Conservation (phyloP, 2,113 vertebrate species). For the Saccopteryx bilineata region DNA sequence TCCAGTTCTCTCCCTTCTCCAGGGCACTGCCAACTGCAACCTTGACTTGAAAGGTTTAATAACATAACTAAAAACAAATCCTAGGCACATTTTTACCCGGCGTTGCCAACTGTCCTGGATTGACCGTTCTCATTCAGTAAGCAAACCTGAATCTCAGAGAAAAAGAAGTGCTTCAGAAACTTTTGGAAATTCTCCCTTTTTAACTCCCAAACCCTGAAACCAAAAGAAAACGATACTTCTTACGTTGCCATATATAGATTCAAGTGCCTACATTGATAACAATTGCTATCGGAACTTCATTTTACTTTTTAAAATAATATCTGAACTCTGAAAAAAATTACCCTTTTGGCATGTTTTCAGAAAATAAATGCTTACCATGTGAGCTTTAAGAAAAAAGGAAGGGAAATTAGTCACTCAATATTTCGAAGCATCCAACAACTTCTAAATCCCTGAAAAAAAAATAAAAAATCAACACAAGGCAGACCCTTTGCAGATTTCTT, state of each 20-base stretch:
- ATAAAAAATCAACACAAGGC: conserved; percentile 70
- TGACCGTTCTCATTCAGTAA: conserved; percentile 56
- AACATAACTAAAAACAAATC: conserved; percentile 71
- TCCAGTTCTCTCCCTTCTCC: conserved; percentile 36
- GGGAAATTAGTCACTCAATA: conserved; percentile 84
- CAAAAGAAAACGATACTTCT: conserved; percentile 69
- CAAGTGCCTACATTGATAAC: conserved; percentile 73
- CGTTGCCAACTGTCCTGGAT: conserved; percentile 64
- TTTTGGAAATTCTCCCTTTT: background rate
- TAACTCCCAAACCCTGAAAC: conserved; percentile 32
- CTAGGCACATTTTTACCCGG: conserved; percentile 45
- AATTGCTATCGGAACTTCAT: conserved; percentile 79
- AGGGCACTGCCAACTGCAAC: conserved; percentile 49
- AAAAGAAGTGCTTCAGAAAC: conserved; percentile 66
- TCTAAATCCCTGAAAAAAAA: conserved; percentile 79
- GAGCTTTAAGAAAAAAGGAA: conserved; percentile 77
- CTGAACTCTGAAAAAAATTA: conserved; percentile 81
- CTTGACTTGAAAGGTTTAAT: conserved; percentile 54
- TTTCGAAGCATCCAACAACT: conserved; percentile 80
- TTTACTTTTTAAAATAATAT: conserved; percentile 86
- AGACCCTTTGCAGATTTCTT: conserved; percentile 76
- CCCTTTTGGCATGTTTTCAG: conserved; percentile 83
- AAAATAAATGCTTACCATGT: conserved; percentile 84
- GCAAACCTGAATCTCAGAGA: conserved; percentile 46
- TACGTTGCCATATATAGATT: conserved; percentile 59